A percentile compares a stretch with the other conserved stretches of the same genome.
These are phyloP conservation scores for Unio delphinus DNA, from an alignment of 2,888 invertebrate species.

Conservation along the genomic window DNA sequence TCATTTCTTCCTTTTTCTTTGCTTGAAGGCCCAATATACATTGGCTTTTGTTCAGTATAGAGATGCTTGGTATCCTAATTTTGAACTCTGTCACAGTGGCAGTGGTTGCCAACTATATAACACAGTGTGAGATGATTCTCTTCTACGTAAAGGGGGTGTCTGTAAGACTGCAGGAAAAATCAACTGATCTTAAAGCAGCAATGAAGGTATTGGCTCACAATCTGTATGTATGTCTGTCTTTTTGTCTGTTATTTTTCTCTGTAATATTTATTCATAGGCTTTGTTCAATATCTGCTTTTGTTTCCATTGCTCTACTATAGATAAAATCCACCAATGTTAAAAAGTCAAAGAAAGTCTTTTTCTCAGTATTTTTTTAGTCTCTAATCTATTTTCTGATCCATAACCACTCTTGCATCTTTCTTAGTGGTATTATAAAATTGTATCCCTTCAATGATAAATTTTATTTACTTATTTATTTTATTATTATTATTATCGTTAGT, in stretches of 20 bases:
- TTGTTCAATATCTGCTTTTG: background rate
- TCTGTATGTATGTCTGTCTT: background rate
- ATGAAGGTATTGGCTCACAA: slow-evolving; percentile 62
- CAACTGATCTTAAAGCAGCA: slow-evolving; percentile 62
- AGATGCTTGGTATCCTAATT: slow-evolving; percentile 60
- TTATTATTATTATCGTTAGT: too few species aligned
- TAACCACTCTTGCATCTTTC: too few species aligned
- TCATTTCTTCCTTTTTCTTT: background rate
- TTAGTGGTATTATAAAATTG: too few species aligned
- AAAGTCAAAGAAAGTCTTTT: too few species aligned
- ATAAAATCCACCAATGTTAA: too few species aligned
- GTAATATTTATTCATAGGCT: too few species aligned
- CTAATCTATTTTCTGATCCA: too few species aligned
- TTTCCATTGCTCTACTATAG: background rate
- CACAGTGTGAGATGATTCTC: slow-evolving; percentile 70
- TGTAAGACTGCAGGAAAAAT: slow-evolving; percentile 67
- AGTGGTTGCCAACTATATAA: slow-evolving; percentile 69
- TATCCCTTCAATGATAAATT: too few species aligned
- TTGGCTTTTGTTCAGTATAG: slow-evolving; percentile 58
- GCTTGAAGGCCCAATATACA: slow-evolving; percentile 36
- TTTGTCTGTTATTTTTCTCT: background rate
- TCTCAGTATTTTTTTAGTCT: too few species aligned
- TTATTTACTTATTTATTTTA: too few species aligned
- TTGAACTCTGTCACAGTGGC: slow-evolving; percentile 68
- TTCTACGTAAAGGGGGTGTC: slow-evolving; percentile 67